Evolutionary conservation across 2,113 vertebrate genomes (phyloP), one percentile per base, ranked within the genome.

Genomic region (Otus sunia): DNA sequence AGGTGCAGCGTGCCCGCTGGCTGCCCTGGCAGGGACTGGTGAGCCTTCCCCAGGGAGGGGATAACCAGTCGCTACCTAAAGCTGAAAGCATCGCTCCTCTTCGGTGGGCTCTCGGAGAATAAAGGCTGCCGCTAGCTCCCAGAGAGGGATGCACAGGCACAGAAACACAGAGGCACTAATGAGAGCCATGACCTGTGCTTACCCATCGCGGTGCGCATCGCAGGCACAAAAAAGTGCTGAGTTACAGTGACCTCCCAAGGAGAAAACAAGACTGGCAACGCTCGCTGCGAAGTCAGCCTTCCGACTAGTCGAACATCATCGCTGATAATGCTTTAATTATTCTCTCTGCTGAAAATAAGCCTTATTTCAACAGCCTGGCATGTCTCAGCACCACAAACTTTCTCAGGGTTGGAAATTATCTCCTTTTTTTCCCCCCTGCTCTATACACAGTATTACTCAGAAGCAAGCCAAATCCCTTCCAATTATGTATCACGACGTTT

Each of bases 161-260:
- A 5, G 87, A 85, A 88, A 79, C 15, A 27, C 73, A 26, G 79
- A 86, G 37, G 43, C 18, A 22, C 32, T 43, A 75, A 94, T 52
- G 92, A 59, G 88, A 96, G 92, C 96, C 37, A 15, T 63, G 94
- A 88, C 94, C 93, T 19, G 52, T 32, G 62, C 63, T 60, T 18
- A 22, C 92, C 84, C 88, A 64, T 19, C 47, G 25, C 55, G 3
- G 23, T 34, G 68, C 34, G 5, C 82, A n/a, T 32, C 39, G 12
- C 93, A 78, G 95, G 93, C 87, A 96, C 92, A 29, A 86, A 97
- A 95, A 92, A 96, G 95, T 84, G 96, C 96, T 97, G 97, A 96
- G 93, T 97, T 95, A 96, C 82, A 86, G 94, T 97, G 97, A 96
- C 96, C 97, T 97, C 95, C 97, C 97, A 97, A 96, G 93, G 95